Base-by-base conservation (phyloP, 2,888 invertebrate genomes). In the Platypus cylindrus region DNA sequence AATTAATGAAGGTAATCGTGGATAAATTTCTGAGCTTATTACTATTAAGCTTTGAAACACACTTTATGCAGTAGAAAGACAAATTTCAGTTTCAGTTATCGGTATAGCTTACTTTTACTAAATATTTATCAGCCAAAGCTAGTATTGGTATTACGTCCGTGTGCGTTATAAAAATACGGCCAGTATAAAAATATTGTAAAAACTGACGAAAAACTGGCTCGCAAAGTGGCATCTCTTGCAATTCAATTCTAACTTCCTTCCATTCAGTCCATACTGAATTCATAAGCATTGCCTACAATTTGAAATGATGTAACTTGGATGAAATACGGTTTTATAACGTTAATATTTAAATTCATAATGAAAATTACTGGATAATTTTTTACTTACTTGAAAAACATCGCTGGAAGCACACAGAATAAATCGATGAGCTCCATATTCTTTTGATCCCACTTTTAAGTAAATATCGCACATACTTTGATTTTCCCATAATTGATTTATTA, bases 261-360 rank as follows among this genome's bases (percentile, higher is more conserved):
- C 87, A 86, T 58, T 94, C 94, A 32, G 75, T 80, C 93, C 93
- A 94, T 54, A 85, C 82, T 0, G 89, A 79, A 55, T 83, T 87
- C 81, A 89, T 90, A 26, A 94, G 63, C 94, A 94, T 94, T n/a
- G 83, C 81, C 79, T 83, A 34, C 32, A 47, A 36, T 14, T 15
- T n/a, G n/a, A n/a, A n/a, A n/a, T n/a, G n/a, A n/a, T n/a, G n/a
- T n/a, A n/a, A n/a, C n/a, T n/a, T n/a, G n/a, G n/a, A n/a, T n/a
- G n/a, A n/a, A n/a, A n/a, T n/a, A n/a, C n/a, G n/a, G n/a, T n/a
- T n/a, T n/a, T n/a, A n/a, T n/a, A n/a, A n/a, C n/a, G n/a, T n/a
- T n/a, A n/a, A n/a, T n/a, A n/a, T n/a, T n/a, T n/a, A n/a, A n/a
- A n/a, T n/a, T n/a, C n/a, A n/a, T n/a, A n/a, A n/a, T n/a, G n/a